These are phyloP conservation scores for Halcyon malimbica DNA, from an alignment of 2,113 vertebrate species.

Conservation along the genomic window DNA sequence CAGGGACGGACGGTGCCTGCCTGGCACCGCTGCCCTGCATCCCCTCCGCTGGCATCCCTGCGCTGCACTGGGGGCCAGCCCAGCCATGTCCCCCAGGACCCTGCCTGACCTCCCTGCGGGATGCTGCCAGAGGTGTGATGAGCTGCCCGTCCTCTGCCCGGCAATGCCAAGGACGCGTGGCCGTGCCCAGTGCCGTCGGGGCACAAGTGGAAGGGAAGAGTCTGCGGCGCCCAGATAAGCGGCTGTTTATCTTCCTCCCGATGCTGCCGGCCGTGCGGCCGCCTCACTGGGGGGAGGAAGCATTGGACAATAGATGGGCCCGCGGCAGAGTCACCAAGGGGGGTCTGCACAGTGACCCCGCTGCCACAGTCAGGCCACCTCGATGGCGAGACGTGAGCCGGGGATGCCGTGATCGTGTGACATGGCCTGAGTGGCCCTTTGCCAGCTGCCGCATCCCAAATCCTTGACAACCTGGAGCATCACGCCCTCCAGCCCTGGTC, in stretches of 20 bases:
- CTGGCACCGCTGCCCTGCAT: not conserved
- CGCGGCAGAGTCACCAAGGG: not conserved
- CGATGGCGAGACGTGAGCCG: accelerated
- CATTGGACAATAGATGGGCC: slow-evolving; percentile 84
- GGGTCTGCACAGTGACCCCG: not conserved
- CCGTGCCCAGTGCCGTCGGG: not conserved
- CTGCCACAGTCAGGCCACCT: accelerated
- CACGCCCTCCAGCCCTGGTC: accelerated
- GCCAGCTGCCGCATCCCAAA: accelerated
- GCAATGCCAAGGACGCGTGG: accelerated
- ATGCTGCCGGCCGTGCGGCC: slow-evolving; percentile 78
- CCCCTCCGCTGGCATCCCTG: not conserved
- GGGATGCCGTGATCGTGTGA: accelerated
- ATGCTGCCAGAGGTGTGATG: not conserved
- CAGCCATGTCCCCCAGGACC: accelerated
- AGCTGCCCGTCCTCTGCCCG: not conserved
- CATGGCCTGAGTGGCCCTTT: not conserved
- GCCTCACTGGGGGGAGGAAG: slow-evolving; percentile 76
- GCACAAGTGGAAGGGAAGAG: slow-evolving; percentile 70
- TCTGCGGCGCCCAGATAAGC: slow-evolving; percentile 89
- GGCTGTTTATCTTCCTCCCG: slow-evolving; percentile 92
- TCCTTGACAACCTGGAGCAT: accelerated
- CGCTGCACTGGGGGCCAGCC: not conserved
- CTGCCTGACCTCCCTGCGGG: not conserved
- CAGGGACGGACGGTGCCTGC: not conserved